Conservation (phyloP, 2,797 vertebrate genomes). For the Carduelis carduelis region DNA sequence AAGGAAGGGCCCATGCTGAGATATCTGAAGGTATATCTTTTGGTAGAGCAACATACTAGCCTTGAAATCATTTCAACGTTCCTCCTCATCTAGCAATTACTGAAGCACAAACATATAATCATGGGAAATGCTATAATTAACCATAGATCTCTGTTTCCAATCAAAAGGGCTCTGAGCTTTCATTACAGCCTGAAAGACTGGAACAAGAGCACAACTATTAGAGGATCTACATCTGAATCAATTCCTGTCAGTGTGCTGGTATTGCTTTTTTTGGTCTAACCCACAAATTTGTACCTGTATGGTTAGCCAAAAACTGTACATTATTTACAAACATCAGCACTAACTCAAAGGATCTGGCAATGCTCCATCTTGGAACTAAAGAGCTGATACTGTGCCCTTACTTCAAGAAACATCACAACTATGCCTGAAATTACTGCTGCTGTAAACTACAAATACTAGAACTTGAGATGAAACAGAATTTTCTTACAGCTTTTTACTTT, state of each 20-base stretch:
- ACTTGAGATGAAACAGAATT: not conserved
- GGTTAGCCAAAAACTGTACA: conserved; percentile 3
- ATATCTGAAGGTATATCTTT: not conserved
- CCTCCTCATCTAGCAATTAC: conserved; percentile 39
- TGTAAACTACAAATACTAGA: not conserved
- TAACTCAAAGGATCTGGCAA: conserved; percentile 3
- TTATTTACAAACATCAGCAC: conserved; percentile 54
- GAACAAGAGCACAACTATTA: conserved; percentile 44
- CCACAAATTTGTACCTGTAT: conserved; percentile 46
- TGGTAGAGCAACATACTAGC: not conserved
- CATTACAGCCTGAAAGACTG: not conserved
- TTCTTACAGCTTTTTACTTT: not conserved
- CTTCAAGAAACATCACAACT: not conserved
- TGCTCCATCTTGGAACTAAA: not conserved
- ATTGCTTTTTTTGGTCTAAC: conserved; percentile 33
- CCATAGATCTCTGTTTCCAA: conserved; percentile 44
- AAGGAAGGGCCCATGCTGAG: not conserved
- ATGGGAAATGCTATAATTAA: conserved; percentile 45
- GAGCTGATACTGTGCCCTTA: not conserved
- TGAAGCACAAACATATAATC: conserved; percentile 49
- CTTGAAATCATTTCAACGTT: not conserved
- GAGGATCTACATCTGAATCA: conserved; percentile 11
- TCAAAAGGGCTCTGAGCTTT: conserved; percentile 33
- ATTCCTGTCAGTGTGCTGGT: conserved; percentile 11
- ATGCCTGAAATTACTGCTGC: not conserved